A percentile compares a stretch with the other conserved stretches of the same genome.
These are phyloP conservation scores for Sphenodon punctatus DNA, from an alignment of 2,797 vertebrate species.

Conservation along the genomic window DNA sequence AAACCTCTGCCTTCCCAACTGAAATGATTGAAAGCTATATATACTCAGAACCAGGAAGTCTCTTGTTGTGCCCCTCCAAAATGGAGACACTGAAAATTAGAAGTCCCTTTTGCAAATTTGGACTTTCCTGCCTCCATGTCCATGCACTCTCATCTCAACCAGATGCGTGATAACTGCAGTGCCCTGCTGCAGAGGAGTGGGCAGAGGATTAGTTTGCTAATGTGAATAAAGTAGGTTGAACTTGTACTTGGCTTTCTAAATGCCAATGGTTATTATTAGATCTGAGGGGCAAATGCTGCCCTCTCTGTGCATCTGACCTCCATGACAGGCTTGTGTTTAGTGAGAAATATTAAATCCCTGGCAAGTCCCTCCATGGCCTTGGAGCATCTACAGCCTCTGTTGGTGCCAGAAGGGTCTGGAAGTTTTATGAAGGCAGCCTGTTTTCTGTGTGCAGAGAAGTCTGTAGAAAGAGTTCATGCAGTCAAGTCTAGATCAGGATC, in stretches of 20 bases:
- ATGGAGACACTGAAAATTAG: background rate
- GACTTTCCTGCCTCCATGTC: background rate
- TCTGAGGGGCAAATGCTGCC: background rate
- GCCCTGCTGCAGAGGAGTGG: background rate
- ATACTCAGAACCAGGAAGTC: too few relatives aligned
- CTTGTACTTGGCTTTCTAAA: background rate
- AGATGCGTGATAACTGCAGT: background rate
- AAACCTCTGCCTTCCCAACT: too few relatives aligned
- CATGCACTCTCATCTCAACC: background rate
- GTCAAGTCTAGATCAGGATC: background rate
- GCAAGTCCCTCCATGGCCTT: background rate
- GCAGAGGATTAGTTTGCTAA: background rate
- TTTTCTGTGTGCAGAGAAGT: too few relatives aligned
- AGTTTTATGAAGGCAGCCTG: background rate
- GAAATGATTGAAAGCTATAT: too few relatives aligned
- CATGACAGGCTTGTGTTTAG: background rate
- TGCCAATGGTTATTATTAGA: background rate
- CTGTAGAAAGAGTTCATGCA: background rate
- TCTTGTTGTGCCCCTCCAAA: too few relatives aligned
- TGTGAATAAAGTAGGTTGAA: background rate
- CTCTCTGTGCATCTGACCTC: background rate
- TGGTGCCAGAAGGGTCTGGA: background rate
- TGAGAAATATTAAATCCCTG: background rate
- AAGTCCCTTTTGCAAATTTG: background rate
- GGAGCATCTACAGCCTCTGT: background rate